A percentile compares a stretch with the other conserved stretches of the same genome.
Conservation (phyloP, 2,888 invertebrate genomes). For the Labia minor region DNA sequence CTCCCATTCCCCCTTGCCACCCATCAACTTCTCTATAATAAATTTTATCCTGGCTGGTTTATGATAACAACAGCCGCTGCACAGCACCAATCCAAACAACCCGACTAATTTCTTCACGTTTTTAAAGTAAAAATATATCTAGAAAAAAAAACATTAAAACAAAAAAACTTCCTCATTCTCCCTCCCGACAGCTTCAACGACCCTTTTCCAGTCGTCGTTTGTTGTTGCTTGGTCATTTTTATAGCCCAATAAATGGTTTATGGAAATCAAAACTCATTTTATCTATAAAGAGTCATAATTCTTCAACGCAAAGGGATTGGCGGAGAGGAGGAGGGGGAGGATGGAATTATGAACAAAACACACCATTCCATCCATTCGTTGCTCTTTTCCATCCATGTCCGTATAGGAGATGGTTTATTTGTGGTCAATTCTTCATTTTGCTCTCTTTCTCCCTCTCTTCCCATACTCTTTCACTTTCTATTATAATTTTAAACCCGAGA, state of each 20-base stretch:
- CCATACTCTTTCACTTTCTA: neutral
- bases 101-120: slow-evolving; percentile 4
- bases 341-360: too few species aligned
- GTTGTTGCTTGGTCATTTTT: neutral
- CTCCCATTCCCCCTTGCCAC: too few species aligned
- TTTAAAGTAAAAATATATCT: neutral
- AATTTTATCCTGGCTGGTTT: neutral
- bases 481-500: neutral
- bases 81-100: neutral
- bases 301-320: neutral
- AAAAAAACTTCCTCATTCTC: too few species aligned
- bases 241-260: slow-evolving; percentile 13
- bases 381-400: too few species aligned
- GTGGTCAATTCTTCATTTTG: too few species aligned
- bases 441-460: neutral
- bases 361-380: too few species aligned
- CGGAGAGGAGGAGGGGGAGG: neutral
- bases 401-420: too few species aligned
- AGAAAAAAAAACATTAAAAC: too few species aligned
- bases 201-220: neutral
- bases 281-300: slow-evolving; percentile 1
- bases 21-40: neutral
- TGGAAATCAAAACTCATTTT: slow-evolving; percentile 13
- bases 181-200: too few species aligned
- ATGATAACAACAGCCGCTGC: neutral